These are phyloP conservation scores for Plecturocebus donacophilus DNA, from an alignment of 2,113 vertebrate species.

Conservation along the genomic window DNA sequence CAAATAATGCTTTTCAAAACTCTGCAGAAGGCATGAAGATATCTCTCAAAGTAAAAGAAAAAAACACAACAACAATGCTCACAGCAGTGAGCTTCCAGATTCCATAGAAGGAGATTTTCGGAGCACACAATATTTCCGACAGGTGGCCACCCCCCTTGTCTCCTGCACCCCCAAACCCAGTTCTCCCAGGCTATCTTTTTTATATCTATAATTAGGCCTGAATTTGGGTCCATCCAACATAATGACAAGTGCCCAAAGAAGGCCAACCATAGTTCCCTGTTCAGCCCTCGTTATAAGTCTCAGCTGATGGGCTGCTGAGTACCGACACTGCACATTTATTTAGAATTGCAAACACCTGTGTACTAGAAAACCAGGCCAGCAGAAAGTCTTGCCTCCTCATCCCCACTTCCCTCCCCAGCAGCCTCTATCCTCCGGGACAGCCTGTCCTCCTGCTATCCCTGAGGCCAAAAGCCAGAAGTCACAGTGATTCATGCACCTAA, in stretches of 20 bases:
- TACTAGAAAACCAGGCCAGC: constrained; percentile 70
- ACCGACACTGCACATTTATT: constrained; percentile 74
- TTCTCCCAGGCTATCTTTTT: not conserved
- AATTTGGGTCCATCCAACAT: constrained; percentile 37
- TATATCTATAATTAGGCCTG: constrained; percentile 36
- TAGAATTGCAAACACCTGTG: constrained; percentile 74
- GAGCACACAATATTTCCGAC: not conserved
- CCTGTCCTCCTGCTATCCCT: not conserved
- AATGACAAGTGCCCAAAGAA: constrained; percentile 43
- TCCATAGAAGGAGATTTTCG: not conserved
- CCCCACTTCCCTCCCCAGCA: not conserved
- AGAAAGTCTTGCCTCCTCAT: not conserved
- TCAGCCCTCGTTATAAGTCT: constrained; percentile 59
- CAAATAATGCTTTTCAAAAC: not conserved
- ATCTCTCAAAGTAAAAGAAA: not conserved
- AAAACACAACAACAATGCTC: not conserved
- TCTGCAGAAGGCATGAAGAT: not conserved
- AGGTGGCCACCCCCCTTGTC: not conserved
- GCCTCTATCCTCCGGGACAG: not conserved
- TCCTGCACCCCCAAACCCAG: not conserved
- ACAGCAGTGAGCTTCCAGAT: not conserved
- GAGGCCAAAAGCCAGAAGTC: not conserved
- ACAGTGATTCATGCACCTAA: not conserved
- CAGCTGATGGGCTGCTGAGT: constrained; percentile 54
- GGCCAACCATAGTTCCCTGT: constrained; percentile 42